These are phyloP conservation scores for Pantelozetes paolii DNA, from an alignment of 2,888 invertebrate species.

Conservation along the genomic window DNA sequence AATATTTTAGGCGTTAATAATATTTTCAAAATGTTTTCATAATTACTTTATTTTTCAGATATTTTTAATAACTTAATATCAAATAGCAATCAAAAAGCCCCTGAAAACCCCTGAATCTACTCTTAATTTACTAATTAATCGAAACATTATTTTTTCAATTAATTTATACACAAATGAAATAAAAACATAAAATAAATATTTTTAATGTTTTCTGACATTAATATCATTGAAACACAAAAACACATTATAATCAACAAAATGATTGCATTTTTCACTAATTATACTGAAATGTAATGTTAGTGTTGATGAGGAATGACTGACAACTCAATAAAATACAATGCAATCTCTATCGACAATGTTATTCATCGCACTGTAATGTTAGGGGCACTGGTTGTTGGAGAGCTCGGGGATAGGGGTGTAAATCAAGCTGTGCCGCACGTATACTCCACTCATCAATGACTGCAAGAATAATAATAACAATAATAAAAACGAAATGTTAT, in stretches of 20 bases:
- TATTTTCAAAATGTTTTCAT: no score
- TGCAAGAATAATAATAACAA: background rate
- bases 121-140: background rate
- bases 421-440: background rate
- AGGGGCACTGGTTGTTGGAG: background rate
- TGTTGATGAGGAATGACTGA: background rate
- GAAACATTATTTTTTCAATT: background rate
- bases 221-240: constrained; percentile 5
- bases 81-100: no score
- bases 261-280: background rate
- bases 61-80: no score
- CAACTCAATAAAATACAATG: background rate
- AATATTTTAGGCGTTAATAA: no score
- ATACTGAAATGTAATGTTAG: background rate
- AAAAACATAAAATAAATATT: background rate
- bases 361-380: background rate
- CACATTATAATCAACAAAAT: no score
- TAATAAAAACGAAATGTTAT: constrained; percentile 23
- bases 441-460: constrained; percentile 14
- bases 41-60: no score
- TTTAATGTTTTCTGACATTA: background rate
- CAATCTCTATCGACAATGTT: background rate
- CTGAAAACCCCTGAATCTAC: no score
- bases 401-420: background rate
- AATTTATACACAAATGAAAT: background rate